Percentiles rank a stretch among this genome's conserved stretches.
Evolutionary conservation across 2,797 vertebrate species (phyloP).

Genomic region (Hafferia zeledoni): DNA sequence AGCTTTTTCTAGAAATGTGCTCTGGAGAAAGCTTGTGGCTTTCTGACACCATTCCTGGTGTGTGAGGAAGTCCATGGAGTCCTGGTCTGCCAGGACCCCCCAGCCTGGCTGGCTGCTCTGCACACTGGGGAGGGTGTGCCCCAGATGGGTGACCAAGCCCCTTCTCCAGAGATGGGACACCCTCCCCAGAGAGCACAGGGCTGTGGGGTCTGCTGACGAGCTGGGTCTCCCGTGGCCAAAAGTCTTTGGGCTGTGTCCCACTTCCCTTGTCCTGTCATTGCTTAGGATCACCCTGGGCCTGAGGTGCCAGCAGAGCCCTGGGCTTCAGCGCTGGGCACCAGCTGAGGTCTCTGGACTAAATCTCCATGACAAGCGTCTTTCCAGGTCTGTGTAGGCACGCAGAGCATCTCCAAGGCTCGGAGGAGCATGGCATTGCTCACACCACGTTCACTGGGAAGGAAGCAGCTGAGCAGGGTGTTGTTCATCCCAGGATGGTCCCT

Average conservation of each 20-base stretch:
- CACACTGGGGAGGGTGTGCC: neutral
- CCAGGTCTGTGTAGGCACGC: rapidly evolving
- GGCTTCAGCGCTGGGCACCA: no score
- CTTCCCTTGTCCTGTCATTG: neutral
- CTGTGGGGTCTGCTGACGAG: neutral
- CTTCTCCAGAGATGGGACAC: neutral
- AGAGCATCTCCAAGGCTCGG: rapidly evolving
- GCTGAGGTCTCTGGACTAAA: neutral
- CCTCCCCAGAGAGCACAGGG: rapidly evolving
- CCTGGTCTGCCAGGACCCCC: neutral
- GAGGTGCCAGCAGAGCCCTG: neutral
- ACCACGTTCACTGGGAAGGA: rapidly evolving
- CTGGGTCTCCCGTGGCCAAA: neutral
- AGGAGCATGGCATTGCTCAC: rapidly evolving
- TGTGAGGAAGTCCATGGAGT: neutral
- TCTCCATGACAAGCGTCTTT: rapidly evolving
- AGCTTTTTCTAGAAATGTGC: neutral
- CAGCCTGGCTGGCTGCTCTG: neutral
- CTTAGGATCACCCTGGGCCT: rapidly evolving
- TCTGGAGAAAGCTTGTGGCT: neutral
- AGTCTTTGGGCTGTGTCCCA: neutral
- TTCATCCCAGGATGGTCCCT: neutral
- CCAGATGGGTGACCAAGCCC: neutral
- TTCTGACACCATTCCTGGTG: neutral
- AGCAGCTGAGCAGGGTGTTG: neutral